A percentile compares a stretch with the other conserved stretches of the same genome.
Conservation (phyloP, 2,888 invertebrate genomes). For the Bellardia pandia region DNA sequence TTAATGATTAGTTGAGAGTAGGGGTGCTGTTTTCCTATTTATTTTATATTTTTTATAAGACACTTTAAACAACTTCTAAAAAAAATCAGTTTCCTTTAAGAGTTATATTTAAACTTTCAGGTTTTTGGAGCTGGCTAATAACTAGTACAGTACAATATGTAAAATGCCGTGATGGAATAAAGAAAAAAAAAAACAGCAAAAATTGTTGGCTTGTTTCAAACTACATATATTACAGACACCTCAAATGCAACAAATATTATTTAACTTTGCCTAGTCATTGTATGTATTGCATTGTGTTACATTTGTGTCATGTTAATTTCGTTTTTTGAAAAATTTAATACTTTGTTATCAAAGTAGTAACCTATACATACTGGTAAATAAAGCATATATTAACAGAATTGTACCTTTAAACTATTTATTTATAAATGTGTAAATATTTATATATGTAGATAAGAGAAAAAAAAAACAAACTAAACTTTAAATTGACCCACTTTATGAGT, state of each 20-base stretch:
- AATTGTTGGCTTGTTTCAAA: too few relatives aligned
- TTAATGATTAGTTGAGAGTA: too few relatives aligned
- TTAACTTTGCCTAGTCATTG: constrained; percentile 1
- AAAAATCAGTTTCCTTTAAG: too few relatives aligned
- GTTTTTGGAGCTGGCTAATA: too few relatives aligned
- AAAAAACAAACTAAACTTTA: constrained; percentile 20
- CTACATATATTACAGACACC: not conserved
- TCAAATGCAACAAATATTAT: not conserved
- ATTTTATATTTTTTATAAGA: too few relatives aligned
- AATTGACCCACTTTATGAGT: constrained; percentile 58
- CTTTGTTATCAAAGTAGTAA: not conserved
- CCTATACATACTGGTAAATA: not conserved
- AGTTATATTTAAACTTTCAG: too few relatives aligned
- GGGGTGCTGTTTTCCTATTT: too few relatives aligned
- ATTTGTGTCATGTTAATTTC: constrained; percentile 36
- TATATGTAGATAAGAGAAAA: not conserved
- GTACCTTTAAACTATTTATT: constrained; percentile 22
- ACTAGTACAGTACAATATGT: not conserved
- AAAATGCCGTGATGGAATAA: not conserved
- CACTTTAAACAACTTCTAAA: too few relatives aligned
- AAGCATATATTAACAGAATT: not conserved
- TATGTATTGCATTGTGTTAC: constrained; percentile 9
- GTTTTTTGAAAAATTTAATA: constrained; percentile 21
- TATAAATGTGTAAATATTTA: constrained; percentile 40
- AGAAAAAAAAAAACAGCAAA: not conserved